Evolutionary conservation across 2,113 vertebrate genomes (phyloP), one percentile per base, ranked within the genome.

Genomic region (Tretioscincus oriximinensis): DNA sequence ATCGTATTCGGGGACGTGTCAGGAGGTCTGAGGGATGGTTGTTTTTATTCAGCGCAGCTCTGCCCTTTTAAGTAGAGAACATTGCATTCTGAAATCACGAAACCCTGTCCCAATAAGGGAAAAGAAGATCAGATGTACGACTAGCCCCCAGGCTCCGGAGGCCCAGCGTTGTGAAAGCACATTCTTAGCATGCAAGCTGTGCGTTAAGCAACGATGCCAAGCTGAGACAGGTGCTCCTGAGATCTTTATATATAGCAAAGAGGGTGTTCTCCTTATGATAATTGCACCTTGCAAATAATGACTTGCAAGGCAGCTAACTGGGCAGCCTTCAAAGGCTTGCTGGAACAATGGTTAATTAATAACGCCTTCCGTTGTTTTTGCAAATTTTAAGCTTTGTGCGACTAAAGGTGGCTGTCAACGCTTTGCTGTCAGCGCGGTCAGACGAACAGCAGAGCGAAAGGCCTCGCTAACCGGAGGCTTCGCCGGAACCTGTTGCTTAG

Each of bases 301-400:
- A 84, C 54, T 31, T 70, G 65, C 67, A 24, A 75, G 8, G 24
- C 86, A 82, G 75, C 89, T 84, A 78, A 28, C 87, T 84, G 73
- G 74, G 88, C 84, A 69, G 82, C 80, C 81, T 85, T 76, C 66
- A 49, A 88, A 84, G 82, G 85, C 83, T 81, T 73, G 76, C 60
- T 70, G 82, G 88, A 83, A 85, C 84, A 82, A 61, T 86, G 81
- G 86, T 83, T 88, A 86, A 83, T 73, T 78, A 90, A 82, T 84
- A 85, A 51, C 77, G 24, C 73, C 63, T 86, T 83, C 77, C 71
- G 0, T 73, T 29, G 0, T 1, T 72, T n/a, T 82, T 80, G 68
- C 78, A 26, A 7, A 45, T 67, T 21, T 69, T 28, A 64, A 71
- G n/a, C 12, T n/a, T n/a, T 41, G 64, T 60, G 65, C 72, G 6